Base-by-base conservation (phyloP, 1,140 invertebrate genomes). In the Pseudoatta argentina region DNA sequence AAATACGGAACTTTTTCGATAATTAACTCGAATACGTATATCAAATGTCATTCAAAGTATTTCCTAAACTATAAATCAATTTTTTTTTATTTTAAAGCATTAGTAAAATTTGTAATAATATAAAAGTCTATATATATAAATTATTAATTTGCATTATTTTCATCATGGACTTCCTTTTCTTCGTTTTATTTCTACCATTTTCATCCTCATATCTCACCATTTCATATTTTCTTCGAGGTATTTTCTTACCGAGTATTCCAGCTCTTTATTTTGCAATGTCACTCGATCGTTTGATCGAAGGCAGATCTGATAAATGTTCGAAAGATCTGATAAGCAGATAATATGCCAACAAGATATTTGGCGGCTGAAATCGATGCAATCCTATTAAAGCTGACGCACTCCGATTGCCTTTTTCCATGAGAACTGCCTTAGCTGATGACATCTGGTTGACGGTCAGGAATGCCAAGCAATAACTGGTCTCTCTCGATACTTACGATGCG, bases 381-480 rank as follows among this genome's bases (percentile, higher is more conserved):
- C 86, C 79, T 79, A 85, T 91, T 88, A 87, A 91, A 91, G 86
- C 90, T 85, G 81, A 91, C 66, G 86, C 88, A 82, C 91, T 91
- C 81, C 73, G 78, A 77, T 90, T 75, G 85, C 88, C 85, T 89
- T 88, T 88, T 91, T 91, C 88, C 87, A 89, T 83, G 82, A 92
- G 79, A 77, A 24, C 89, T 87, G 85, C 88, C 91, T 91, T 92
- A 90, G 91, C 91, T 92, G 91, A 93, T 93, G 93, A 93, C 93
- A 94, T 93, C 93, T 93, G 92, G 90, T 71, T 90, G 91, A 93
- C 91, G 89, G 86, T 88, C 87, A 91, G 92, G 92, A 93, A 93
- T 93, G 93, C 88, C 91, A 91, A 91, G 88, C 92, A 91, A 92
- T 92, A 93, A 93, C 92, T 93, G 92, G 91, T 93, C 92, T 83